phyloP scores from a whole-genome alignment of 2,888 invertebrate species.

The Anticlea derivata region DNA sequence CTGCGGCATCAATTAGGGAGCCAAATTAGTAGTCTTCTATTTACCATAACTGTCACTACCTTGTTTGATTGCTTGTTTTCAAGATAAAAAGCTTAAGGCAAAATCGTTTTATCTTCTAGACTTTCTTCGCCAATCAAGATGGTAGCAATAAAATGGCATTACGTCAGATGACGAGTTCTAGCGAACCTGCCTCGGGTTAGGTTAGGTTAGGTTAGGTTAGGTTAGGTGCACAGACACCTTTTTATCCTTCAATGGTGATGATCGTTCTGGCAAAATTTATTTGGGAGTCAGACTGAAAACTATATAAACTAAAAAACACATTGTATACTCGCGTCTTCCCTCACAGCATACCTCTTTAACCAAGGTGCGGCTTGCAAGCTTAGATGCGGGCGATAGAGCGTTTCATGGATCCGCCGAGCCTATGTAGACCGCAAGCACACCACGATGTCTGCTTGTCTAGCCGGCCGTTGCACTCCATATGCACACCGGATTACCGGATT shows the following conservation, averaged over 20 bases:
- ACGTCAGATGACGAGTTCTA: too few relatives aligned
- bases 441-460: conserved; percentile 34
- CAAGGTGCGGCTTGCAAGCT: conserved; percentile 39
- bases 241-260: too few relatives aligned
- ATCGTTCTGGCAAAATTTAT: too few relatives aligned
- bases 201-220: too few relatives aligned
- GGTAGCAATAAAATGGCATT: conserved; percentile 3
- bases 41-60: neutral
- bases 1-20: conserved; percentile 10
- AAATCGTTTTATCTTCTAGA: conserved; percentile 2
- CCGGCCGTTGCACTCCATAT: conserved; percentile 24
- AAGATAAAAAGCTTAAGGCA: neutral
- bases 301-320: too few relatives aligned
- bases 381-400: conserved; percentile 60
- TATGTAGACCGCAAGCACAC: conserved; percentile 51
- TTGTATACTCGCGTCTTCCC: conserved; percentile 9
- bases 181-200: too few relatives aligned
- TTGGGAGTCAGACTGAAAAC: too few relatives aligned
- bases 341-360: neutral
- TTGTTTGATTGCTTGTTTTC: conserved; percentile 5
- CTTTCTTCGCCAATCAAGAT: neutral
- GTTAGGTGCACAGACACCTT: too few relatives aligned
- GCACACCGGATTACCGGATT: conserved; percentile 19
- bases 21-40: conserved; percentile 7
- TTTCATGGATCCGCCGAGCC: conserved; percentile 57